Conservation (phyloP, 2,113 vertebrate species). For the Heterochromis multidens region DNA sequence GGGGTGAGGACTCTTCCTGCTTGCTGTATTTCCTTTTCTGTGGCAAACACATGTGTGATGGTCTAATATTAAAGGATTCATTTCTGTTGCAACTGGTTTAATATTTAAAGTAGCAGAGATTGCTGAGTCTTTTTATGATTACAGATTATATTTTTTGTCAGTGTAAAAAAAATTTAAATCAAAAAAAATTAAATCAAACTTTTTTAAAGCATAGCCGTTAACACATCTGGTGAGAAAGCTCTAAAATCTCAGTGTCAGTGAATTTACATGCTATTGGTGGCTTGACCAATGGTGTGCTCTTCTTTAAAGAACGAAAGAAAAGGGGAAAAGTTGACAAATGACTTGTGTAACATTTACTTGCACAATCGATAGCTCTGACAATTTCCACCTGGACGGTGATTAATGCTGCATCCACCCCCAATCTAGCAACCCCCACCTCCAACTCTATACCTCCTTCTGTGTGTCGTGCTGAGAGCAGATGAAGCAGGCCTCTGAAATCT, state of each 20-base stretch:
- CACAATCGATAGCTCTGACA: slow-evolving; percentile 91
- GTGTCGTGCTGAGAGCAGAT: slow-evolving; percentile 69
- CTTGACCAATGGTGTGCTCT: slow-evolving; percentile 78
- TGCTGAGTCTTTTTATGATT: background rate
- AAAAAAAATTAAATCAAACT: background rate
- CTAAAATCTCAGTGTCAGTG: background rate
- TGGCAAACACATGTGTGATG: slow-evolving; percentile 18
- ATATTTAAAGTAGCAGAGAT: background rate
- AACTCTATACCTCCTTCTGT: slow-evolving; percentile 52
- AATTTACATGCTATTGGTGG: slow-evolving; percentile 45
- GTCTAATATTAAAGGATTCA: slow-evolving; percentile 30
- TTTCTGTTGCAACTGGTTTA: background rate
- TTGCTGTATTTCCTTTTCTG: slow-evolving; percentile 43
- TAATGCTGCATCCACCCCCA: slow-evolving; percentile 80
- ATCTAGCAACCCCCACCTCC: slow-evolving; percentile 60
- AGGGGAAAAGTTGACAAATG: slow-evolving; percentile 85
- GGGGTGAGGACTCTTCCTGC: slow-evolving; percentile 34
- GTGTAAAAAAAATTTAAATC: background rate
- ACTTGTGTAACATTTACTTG: slow-evolving; percentile 94
- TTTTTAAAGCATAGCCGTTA: background rate
- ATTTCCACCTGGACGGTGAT: slow-evolving; percentile 92
- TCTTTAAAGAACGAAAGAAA: slow-evolving; percentile 49
- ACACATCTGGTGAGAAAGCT: background rate
- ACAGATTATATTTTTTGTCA: background rate
- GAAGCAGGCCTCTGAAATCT: slow-evolving; percentile 58